Base-by-base conservation (phyloP, 2,888 invertebrate genomes). In the Heliconius erato region DNA sequence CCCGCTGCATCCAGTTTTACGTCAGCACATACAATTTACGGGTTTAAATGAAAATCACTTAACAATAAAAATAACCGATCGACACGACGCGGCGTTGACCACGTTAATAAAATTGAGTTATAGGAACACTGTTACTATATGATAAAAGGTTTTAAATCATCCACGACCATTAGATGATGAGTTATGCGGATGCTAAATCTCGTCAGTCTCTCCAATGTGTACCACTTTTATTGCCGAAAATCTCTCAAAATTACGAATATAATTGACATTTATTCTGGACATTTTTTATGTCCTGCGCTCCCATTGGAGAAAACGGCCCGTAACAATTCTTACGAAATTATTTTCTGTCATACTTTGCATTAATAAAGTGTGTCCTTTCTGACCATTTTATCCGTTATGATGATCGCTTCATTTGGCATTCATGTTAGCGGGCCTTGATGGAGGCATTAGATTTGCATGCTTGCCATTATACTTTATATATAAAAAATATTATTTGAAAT, bases 81-180 rank as follows among this genome's bases (percentile, higher is more conserved):
- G 91, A 88, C 91, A 91, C 92, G 91, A 94, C 94, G 90, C 91
- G 90, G 88, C 92, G 93, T 93, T 94, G 95, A 94, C 94, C 94
- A 92, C 91, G 92, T 94, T 93, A 93, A 95, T 95, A 95, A 95
- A 95, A 94, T 89, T 94, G 95, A 95, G 92, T 95, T 94, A 95
- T 94, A 91, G 91, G 92, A 93, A 94, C 92, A 91, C 92, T 95
- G 95, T 91, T 93, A 94, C 93, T 95, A 94, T 93, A 92, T 93
- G 95, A 95, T 95, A 95, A 95, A 95, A 95, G 94, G 94, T 92
- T 95, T 95, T 95, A 95, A 95, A 94, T 95, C 95, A 95, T 94
- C 92, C 93, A 91, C 91, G 91, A 93, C 95, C 94, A 95, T 95
- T 95, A 95, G 95, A 95, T 94, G 94, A 94, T 95, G 95, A 95